phyloP scores from a whole-genome alignment of 64 coral and sea anemone genomes.

The Actinia tenebrosa region DNA sequence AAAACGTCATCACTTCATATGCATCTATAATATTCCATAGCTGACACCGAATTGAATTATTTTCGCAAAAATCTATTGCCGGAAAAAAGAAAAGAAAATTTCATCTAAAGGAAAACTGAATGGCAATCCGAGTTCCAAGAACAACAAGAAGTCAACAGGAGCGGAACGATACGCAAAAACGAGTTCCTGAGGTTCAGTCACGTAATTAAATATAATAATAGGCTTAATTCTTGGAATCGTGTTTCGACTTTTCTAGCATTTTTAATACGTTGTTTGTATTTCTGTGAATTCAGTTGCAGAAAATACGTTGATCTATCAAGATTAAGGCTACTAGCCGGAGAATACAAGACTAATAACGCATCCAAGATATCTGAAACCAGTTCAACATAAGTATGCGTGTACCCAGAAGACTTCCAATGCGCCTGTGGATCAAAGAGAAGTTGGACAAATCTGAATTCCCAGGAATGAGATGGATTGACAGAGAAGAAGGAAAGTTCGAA shows the following conservation, averaged over 20 bases:
- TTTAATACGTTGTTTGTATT: background rate
- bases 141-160: constrained; percentile 1
- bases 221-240: background rate
- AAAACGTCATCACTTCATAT: background rate
- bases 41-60: background rate
- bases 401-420: constrained; percentile 56
- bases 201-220: background rate
- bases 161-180: background rate
- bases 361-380: background rate
- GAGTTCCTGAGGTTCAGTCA: background rate
- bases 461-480: constrained; percentile 69
- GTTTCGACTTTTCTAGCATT: background rate
- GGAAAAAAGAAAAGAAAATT: background rate
- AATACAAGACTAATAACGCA: background rate
- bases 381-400: background rate
- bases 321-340: background rate
- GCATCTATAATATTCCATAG: background rate
- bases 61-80: background rate
- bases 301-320: background rate
- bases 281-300: constrained; percentile 6
- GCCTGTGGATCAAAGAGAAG: constrained; percentile 62
- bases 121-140: background rate
- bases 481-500: constrained; percentile 42
- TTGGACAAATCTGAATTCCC: constrained; percentile 51
- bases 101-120: background rate